phyloP scores from a whole-genome alignment of 2,888 invertebrate species.

The Tetragonisca angustula region DNA sequence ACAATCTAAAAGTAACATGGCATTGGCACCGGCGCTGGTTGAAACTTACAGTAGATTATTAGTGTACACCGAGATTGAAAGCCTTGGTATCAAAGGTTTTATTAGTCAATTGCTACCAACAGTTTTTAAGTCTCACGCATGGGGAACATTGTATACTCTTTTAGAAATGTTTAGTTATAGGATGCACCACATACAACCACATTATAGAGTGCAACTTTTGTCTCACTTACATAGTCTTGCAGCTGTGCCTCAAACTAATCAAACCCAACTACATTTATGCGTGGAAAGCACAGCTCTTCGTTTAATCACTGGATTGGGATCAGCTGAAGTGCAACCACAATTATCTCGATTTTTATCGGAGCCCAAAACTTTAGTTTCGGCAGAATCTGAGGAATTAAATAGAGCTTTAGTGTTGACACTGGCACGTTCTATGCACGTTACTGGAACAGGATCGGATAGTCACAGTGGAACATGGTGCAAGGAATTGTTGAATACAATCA shows the following conservation, averaged over 20 bases:
- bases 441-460: constrained; percentile 87
- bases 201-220: constrained; percentile 96
- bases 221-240: constrained; percentile 96
- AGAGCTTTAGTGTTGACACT: constrained; percentile 96
- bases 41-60: constrained; percentile 97
- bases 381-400: constrained; percentile 97
- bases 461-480: constrained; percentile 93
- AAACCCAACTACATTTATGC: constrained; percentile 96
- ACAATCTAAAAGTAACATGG: constrained; percentile 92
- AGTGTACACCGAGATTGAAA: constrained; percentile 98
- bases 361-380: constrained; percentile 95
- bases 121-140: constrained; percentile 96
- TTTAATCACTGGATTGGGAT: constrained; percentile 95
- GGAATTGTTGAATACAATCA: constrained; percentile 94
- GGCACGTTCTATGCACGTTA: constrained; percentile 97
- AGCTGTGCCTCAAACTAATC: constrained; percentile 96
- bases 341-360: constrained; percentile 96
- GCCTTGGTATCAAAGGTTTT: constrained; percentile 97
- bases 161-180: constrained; percentile 98
- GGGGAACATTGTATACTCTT: constrained; percentile 97
- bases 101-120: constrained; percentile 95
- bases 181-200: constrained; percentile 98
- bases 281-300: constrained; percentile 95
- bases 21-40: constrained; percentile 95
- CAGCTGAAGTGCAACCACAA: constrained; percentile 97